These are phyloP conservation scores for Pipistrellus kuhlii DNA, from an alignment of 2,797 vertebrate genomes.

Conservation along the genomic window DNA sequence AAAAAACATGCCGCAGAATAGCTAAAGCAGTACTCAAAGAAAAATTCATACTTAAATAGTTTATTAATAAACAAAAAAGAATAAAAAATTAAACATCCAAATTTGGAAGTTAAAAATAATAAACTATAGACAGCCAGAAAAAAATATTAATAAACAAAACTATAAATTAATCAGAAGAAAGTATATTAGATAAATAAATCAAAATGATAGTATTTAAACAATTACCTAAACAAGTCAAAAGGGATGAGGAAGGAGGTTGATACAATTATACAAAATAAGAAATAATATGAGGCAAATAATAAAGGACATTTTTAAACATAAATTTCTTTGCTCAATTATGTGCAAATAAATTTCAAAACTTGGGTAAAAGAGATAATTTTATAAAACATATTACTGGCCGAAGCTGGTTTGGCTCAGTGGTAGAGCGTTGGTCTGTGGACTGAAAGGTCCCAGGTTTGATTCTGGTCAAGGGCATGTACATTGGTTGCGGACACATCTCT, in stretches of 20 bases:
- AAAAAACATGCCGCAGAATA: not conserved
- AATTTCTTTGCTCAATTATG: not conserved
- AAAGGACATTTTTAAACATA: not conserved
- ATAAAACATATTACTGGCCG: not conserved
- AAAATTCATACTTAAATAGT: slow-evolving; percentile 23
- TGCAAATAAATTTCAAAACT: slow-evolving; percentile 54
- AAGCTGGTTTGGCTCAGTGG: too few relatives aligned
- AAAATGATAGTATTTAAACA: not conserved
- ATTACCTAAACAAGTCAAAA: not conserved
- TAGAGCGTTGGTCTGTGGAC: too few relatives aligned
- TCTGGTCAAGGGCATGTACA: too few relatives aligned
- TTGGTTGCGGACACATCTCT: too few relatives aligned
- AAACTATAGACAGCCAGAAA: not conserved
- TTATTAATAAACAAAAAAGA: slow-evolving; percentile 21
- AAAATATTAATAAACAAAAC: not conserved
- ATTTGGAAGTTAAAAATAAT: slow-evolving; percentile 21
- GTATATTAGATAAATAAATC: not conserved
- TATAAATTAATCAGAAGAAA: slow-evolving; percentile 51
- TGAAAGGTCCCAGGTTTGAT: too few relatives aligned
- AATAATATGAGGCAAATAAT: not conserved
- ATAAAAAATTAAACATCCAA: slow-evolving; percentile 10
- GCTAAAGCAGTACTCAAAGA: not conserved
- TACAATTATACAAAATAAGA: not conserved
- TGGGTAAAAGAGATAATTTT: slow-evolving; percentile 35
- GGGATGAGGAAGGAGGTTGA: not conserved